These are phyloP conservation scores for Clarias macrocephalus DNA, from an alignment of 2,113 vertebrate species.

Conservation along the genomic window DNA sequence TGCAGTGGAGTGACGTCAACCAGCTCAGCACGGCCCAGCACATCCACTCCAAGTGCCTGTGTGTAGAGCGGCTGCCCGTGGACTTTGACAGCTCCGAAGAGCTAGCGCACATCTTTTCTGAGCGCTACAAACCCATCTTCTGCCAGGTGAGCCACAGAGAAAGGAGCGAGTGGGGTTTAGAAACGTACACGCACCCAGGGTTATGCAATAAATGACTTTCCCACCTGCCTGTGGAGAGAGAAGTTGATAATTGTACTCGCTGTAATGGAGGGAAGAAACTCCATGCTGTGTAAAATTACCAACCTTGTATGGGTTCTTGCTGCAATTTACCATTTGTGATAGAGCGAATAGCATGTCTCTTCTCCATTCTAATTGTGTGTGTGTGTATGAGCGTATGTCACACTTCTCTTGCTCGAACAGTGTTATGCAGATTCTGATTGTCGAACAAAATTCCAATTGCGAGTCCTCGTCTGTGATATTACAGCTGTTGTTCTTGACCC, in stretches of 20 bases:
- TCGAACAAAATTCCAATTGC: slow-evolving; percentile 6
- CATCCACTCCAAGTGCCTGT: slow-evolving; percentile 96
- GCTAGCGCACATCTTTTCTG: slow-evolving; percentile 83
- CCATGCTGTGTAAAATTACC: slow-evolving; percentile 5
- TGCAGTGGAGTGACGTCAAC: slow-evolving; percentile 98
- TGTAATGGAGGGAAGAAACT: slow-evolving; percentile 10
- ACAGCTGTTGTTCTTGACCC: slow-evolving; percentile 25
- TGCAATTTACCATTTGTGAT: slow-evolving; percentile 21
- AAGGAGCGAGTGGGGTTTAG: neutral
- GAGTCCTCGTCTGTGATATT: slow-evolving; percentile 18
- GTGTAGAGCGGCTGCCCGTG: slow-evolving; percentile 84
- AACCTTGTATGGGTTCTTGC: slow-evolving; percentile 9
- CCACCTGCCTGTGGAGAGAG: neutral
- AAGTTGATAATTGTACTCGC: slow-evolving; percentile 1
- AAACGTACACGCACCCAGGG: neutral
- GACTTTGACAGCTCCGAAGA: slow-evolving; percentile 83
- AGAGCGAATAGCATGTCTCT: neutral
- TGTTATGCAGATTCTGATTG: slow-evolving; percentile 32
- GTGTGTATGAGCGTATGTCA: neutral
- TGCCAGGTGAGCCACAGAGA: slow-evolving; percentile 79
- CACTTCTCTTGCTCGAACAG: neutral
- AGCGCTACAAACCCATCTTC: slow-evolving; percentile 88
- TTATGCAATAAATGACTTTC: neutral
- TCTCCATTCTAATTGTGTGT: neutral
- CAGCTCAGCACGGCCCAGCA: slow-evolving; percentile 84